Evolutionary conservation across 2,113 vertebrate genomes (phyloP).

Genomic region (Tautogolabrus adspersus): DNA sequence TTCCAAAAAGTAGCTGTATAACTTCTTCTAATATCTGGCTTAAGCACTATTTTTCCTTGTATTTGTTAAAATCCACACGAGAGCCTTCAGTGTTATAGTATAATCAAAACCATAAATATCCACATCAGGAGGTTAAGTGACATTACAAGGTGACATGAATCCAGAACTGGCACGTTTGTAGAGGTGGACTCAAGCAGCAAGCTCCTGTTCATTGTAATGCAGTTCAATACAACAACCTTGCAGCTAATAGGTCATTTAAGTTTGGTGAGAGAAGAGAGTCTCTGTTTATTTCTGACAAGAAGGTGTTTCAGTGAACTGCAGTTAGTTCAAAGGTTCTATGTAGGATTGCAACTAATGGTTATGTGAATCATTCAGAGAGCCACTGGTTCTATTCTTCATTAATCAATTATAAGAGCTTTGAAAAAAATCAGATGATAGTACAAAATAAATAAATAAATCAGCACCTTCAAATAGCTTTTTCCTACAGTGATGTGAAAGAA

Average conservation of each 20-base stretch:
- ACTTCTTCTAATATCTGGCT: not conserved
- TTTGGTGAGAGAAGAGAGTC: not conserved
- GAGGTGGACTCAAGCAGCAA: slow-evolving; percentile 29
- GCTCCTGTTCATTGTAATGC: slow-evolving; percentile 1
- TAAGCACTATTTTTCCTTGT: not conserved
- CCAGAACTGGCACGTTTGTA: not conserved
- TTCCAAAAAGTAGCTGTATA: not conserved
- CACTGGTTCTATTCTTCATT: no score
- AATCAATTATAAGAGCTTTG: no score
- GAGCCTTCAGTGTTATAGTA: not conserved
- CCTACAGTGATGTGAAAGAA: no score
- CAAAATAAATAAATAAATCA: no score
- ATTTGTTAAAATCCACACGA: not conserved
- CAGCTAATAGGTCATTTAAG: not conserved
- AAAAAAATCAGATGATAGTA: no score
- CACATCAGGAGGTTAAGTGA: slow-evolving; percentile 13
- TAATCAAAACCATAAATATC: not conserved
- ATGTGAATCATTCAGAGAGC: not conserved
- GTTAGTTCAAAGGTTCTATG: not conserved
- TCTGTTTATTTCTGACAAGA: not conserved
- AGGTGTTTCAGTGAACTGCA: slow-evolving; percentile 6
- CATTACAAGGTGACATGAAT: not conserved
- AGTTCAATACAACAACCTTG: not conserved
- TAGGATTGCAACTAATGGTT: no score
- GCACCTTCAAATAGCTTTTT: no score